phyloP scores from a whole-genome alignment of 2,113 vertebrate species.

The Coregonus clupeaformis region DNA sequence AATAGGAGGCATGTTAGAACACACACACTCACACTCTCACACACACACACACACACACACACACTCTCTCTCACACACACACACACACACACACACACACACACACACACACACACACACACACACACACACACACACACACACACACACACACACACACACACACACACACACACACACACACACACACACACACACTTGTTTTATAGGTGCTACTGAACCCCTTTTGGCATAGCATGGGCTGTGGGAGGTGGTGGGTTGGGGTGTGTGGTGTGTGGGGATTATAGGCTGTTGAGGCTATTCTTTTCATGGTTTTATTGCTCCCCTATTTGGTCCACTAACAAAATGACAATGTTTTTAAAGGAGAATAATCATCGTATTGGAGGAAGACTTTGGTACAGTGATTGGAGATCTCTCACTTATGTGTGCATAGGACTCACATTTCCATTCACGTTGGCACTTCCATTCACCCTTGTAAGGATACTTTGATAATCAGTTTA shows the following conservation, averaged over 20 bases:
- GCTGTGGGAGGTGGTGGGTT: constrained; percentile 7
- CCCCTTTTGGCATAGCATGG: constrained; percentile 29
- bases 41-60: too few species aligned
- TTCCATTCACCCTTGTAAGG: constrained; percentile 38
- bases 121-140: too few species aligned
- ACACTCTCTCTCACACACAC: too few species aligned
- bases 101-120: too few species aligned
- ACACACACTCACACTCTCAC: background rate
- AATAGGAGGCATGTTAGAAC: constrained; percentile 46
- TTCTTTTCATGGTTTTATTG: constrained; percentile 46
- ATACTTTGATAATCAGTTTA: background rate
- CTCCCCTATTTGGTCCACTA: constrained; percentile 47
- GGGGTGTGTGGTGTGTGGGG: constrained; percentile 22
- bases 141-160: too few species aligned
- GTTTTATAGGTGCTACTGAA: constrained; percentile 66
- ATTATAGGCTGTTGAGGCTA: too few species aligned
- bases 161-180: too few species aligned
- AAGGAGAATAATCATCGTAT: constrained; percentile 17
- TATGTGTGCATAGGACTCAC: background rate
- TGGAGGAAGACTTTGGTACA: constrained; percentile 6
- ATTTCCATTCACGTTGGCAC: too few species aligned
- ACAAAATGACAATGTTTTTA: constrained; percentile 44
- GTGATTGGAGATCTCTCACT: constrained; percentile 8
- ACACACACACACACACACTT: too few species aligned
- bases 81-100: too few species aligned